Base-by-base conservation (phyloP, 2,888 invertebrate genomes). In the Strigamia maritima region DNA sequence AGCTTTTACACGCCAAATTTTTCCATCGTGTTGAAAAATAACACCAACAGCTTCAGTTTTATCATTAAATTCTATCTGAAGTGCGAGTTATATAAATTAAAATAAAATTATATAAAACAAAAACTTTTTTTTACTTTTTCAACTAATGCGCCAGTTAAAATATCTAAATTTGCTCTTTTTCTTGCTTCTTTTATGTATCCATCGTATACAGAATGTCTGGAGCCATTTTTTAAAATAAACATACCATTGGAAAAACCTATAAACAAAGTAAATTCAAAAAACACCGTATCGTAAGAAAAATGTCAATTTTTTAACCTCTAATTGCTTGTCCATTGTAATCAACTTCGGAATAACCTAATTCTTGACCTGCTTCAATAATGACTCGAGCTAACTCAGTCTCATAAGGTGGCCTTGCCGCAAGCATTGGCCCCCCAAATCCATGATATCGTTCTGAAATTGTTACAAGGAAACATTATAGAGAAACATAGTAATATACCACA, bases 341-440 rank as follows among this genome's bases (percentile, higher is more conserved):
- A 40, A 75, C 31, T 75, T 38, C 75, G 3, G 35, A 3, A 75
- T 75, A 75, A 75, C 75, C 75, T 12, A 75, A 22, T 38, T 75
- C 40, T 19, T 35, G 1, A 1, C 75, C 75, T 10, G 75, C 75
- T 40, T 75, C 40, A 19, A 75, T 22, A 19, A 75, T 38, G 12
- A 40, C 75, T 38, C n/a, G 8, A 10, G 31, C 22, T 12, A 75
- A 35, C n/a, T 75, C 75, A n/a, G 40, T 35, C n/a, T 75, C 40
- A 35, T 14, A 75, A 31, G 6, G n/a, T 12, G 75, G 75, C 31
- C 38, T 38, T 14, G 31, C 22, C 31, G 40, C 75, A 75, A 35
- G 35, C 22, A 75, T 31, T 38, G 75, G 75, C 8, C 75, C 75
- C 12, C 75, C 75, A 75, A 75, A 75, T n/a, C 75, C 75, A n/a